Percentiles rank a stretch among this genome's conserved stretches.
These are phyloP conservation scores for Heterodera schachtii DNA, from an alignment of 1,140 invertebrate genomes.

Conservation along the genomic window DNA sequence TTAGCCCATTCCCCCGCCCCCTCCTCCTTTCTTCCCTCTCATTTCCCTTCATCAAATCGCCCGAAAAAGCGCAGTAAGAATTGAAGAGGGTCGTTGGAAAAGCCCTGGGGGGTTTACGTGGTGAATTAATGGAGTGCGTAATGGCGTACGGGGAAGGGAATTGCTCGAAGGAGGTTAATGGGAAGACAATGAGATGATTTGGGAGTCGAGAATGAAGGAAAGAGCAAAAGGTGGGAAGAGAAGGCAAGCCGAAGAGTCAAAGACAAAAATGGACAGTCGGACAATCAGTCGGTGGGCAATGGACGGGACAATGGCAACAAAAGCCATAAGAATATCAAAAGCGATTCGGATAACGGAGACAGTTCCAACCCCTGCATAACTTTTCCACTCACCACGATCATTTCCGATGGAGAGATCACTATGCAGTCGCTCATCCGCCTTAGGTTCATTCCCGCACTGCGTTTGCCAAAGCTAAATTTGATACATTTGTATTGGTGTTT, in stretches of 20 bases:
- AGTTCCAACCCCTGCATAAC: conserved; percentile 1
- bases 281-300: not conserved
- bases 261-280: not conserved
- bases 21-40: not conserved
- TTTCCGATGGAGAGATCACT: conserved; percentile 53
- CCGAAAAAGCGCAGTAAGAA: conserved; percentile 15
- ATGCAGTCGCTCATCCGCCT: conserved; percentile 53
- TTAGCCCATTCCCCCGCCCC: not conserved
- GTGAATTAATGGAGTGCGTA: not conserved
- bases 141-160: not conserved
- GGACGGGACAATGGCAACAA: too few relatives aligned
- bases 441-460: conserved; percentile 52
- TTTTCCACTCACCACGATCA: conserved; percentile 52
- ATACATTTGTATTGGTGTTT: not conserved
- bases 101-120: not conserved
- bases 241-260: conserved; percentile 1
- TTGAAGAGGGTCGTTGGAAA: not conserved
- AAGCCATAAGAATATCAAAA: too few relatives aligned
- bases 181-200: not conserved
- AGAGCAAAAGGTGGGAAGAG: not conserved
- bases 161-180: not conserved
- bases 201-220: not conserved
- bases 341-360: too few relatives aligned
- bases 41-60: conserved; percentile 14
- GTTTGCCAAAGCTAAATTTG: conserved; percentile 50